A percentile compares a stretch with the other conserved stretches of the same genome.
phyloP scores from a whole-genome alignment of 1,140 invertebrate genomes.

The Teleogryllus occipitalis region DNA sequence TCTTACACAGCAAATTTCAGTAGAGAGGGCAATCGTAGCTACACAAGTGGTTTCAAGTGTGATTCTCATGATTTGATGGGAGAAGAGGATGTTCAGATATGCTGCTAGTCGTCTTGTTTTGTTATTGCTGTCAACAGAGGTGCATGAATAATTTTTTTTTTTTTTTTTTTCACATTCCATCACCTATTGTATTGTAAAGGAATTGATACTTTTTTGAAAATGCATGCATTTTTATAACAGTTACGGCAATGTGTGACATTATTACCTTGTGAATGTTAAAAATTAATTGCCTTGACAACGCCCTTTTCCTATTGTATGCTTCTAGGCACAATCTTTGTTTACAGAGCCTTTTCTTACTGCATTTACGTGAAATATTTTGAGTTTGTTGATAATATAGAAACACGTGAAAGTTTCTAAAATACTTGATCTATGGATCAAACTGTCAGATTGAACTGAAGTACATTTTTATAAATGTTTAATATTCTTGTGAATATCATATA shows the following conservation, averaged over 20 bases:
- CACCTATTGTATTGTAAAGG: background rate
- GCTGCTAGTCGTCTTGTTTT: conserved; percentile 1
- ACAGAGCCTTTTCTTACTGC: too few species aligned
- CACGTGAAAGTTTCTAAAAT: too few species aligned
- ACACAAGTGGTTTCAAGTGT: background rate
- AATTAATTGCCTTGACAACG: background rate
- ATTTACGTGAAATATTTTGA: too few species aligned
- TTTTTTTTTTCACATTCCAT: background rate
- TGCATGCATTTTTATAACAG: background rate
- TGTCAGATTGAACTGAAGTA: too few species aligned
- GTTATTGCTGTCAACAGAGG: background rate
- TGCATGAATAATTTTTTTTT: background rate
- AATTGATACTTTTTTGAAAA: conserved; percentile 3
- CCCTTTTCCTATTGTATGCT: background rate
- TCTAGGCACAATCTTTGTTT: too few species aligned
- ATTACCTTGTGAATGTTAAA: background rate
- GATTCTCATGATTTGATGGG: background rate
- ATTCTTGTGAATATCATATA: too few species aligned
- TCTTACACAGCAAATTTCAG: background rate
- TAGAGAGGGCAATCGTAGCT: background rate
- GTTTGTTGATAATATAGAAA: too few species aligned
- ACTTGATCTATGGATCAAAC: too few species aligned
- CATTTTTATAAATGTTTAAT: too few species aligned
- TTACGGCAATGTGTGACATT: background rate
- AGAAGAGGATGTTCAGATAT: background rate